Evolutionary conservation across 2,797 vertebrate species (phyloP).

Genomic region (Poecile montanus): DNA sequence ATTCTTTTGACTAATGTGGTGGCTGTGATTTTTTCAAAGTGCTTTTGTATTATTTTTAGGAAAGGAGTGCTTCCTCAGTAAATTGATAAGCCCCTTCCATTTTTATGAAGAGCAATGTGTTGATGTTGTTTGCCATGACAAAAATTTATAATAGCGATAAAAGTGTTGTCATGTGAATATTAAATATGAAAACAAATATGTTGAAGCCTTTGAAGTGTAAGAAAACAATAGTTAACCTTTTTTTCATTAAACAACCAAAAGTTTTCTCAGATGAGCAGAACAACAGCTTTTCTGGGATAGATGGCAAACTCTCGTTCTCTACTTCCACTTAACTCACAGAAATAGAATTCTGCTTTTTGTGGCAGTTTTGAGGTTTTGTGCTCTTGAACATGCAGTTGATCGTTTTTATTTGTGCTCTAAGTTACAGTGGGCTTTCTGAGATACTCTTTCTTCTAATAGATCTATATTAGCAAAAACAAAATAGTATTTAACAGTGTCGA

Average conservation of each 20-base stretch:
- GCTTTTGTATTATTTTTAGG: neutral
- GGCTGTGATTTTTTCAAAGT: constrained; percentile 11
- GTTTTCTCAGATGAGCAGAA: neutral
- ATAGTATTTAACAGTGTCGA: neutral
- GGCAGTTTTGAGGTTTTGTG: neutral
- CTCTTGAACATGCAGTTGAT: neutral
- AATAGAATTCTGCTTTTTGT: neutral
- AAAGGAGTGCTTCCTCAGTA: constrained; percentile 11
- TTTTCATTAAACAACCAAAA: neutral
- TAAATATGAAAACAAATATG: constrained; percentile 39
- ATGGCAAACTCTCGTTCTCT: neutral
- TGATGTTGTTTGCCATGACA: neutral
- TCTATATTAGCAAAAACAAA: neutral
- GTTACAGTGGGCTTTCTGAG: neutral
- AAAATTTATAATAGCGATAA: neutral
- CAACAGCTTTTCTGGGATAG: neutral
- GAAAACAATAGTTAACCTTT: constrained; percentile 22
- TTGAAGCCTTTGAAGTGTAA: constrained; percentile 28
- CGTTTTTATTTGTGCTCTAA: neutral
- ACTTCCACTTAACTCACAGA: neutral
- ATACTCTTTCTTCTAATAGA: neutral
- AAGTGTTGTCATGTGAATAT: constrained; percentile 23
- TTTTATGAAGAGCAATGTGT: neutral
- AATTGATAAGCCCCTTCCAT: constrained; percentile 5
- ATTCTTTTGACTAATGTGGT: neutral